Base-by-base conservation (phyloP, 2,113 vertebrate genomes). In the Physeter macrocephalus region DNA sequence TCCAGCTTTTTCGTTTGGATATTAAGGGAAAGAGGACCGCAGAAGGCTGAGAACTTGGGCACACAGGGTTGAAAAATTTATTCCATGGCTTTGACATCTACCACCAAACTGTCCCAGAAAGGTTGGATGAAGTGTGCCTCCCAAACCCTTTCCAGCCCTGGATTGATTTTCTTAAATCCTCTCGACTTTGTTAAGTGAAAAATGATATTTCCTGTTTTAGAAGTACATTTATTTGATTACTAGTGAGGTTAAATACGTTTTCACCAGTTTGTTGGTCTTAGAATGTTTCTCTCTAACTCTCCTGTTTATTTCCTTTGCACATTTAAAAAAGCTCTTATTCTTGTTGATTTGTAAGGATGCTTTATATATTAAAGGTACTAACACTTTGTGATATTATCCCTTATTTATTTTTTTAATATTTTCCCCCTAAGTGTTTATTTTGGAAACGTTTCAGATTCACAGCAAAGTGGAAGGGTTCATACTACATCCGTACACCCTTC, bases 401-500 rank as follows among this genome's bases (percentile, higher is more conserved):
- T 23, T 61, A 10, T 61, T 61, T 27, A 61, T 61, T 11, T 61
- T 61, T 27, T 61, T 11, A 27, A 61, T 27, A 21, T 23, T 18
- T 23, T 29, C 3, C 15, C 11, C 49, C n/a, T 10, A 49, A n/a
- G 31, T 82, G 27, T 49, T 81, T 62, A 81, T 66, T 57, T 43
- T 18, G 29, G 74, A 43, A 67, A 36, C 52, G 18, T 82, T 34
- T 72, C 36, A 66, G 59, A 66, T 6, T 29, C 36, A 34, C 52
- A 41, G 36, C 64, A 23, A 43, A 36, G 64, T 29, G 27, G 82
- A 49, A 29, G 25, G 2, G 4, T 12, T 25, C 6, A 1, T 25
- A 6, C 2, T 15, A 5, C 10, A 1, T 52, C 3, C 11, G 21
- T 6, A 5, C 10, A 14, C 2, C 25, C 9, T 11, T 39, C 8